These are phyloP conservation scores for Cyprinodon diabolis DNA, from an alignment of 2,797 vertebrate species.

Conservation along the genomic window DNA sequence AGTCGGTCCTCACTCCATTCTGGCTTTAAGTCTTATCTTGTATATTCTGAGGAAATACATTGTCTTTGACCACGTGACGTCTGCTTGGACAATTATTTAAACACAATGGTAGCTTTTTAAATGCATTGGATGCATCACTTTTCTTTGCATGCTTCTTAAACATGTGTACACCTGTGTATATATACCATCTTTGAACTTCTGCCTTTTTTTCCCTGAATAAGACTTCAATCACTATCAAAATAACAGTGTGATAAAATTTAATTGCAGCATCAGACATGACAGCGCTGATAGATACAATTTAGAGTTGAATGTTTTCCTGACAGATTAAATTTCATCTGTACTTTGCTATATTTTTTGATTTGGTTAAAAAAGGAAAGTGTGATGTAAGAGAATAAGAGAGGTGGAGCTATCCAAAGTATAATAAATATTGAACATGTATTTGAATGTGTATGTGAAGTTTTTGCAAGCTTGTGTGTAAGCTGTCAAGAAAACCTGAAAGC, in stretches of 20 bases:
- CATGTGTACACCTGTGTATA: neutral
- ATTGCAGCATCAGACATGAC: neutral
- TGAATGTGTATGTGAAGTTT: neutral
- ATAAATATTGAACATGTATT: neutral
- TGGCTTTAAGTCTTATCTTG: neutral
- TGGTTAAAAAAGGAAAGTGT: neutral
- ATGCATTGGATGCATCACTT: neutral
- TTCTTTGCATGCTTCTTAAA: neutral
- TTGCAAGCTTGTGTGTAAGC: slow-evolving; percentile 15
- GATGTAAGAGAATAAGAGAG: neutral
- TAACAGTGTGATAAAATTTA: neutral
- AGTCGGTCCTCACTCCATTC: neutral
- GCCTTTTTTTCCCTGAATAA: neutral
- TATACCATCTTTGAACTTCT: neutral
- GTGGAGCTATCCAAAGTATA: neutral
- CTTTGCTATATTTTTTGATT: neutral
- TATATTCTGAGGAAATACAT: too few relatives aligned
- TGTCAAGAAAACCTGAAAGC: slow-evolving; percentile 36
- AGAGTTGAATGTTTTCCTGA: neutral
- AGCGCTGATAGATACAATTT: slow-evolving; percentile 1
- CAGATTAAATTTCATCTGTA: neutral
- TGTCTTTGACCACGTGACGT: too few relatives aligned
- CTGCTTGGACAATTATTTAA: neutral
- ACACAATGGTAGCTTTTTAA: neutral
- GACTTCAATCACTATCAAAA: neutral